phyloP scores from a whole-genome alignment of 1,140 invertebrate species.

The Mesaphorura yosii region DNA sequence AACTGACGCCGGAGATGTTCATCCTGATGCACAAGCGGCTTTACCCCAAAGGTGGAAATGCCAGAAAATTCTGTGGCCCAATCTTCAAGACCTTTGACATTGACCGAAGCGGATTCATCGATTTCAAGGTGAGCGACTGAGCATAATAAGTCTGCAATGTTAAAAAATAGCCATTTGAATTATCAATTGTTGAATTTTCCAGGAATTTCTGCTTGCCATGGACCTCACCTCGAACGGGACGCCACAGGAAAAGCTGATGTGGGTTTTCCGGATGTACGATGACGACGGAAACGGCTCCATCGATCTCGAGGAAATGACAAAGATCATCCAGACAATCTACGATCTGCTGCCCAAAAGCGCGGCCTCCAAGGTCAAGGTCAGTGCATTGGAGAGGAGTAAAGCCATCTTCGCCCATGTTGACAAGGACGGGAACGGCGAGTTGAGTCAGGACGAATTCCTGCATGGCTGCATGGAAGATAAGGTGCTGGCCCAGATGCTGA shows the following conservation, averaged over 20 bases:
- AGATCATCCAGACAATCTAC: neutral
- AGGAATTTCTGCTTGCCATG: conserved; percentile 4
- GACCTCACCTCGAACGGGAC: neutral
- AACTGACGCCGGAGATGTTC: neutral
- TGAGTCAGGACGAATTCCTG: neutral
- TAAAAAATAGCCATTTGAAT: too few relatives aligned
- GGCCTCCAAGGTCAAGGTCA: neutral
- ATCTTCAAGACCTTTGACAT: neutral
- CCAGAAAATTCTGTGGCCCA: neutral
- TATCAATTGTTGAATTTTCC: neutral
- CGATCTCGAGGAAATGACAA: neutral
- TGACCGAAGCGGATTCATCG: neutral
- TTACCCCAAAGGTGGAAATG: neutral
- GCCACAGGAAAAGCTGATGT: neutral
- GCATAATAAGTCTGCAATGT: neutral
- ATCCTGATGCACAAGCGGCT: neutral
- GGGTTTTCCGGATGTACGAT: conserved; percentile 3
- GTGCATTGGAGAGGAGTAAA: neutral
- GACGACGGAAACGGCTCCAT: conserved; percentile 1
- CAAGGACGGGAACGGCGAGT: neutral
- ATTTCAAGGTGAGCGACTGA: neutral
- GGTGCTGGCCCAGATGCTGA: neutral
- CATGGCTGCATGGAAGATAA: neutral
- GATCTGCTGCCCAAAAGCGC: neutral
- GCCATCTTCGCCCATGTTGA: neutral